Base-by-base conservation (phyloP, 2,797 vertebrate genomes). In the Austrolebias charrua region DNA sequence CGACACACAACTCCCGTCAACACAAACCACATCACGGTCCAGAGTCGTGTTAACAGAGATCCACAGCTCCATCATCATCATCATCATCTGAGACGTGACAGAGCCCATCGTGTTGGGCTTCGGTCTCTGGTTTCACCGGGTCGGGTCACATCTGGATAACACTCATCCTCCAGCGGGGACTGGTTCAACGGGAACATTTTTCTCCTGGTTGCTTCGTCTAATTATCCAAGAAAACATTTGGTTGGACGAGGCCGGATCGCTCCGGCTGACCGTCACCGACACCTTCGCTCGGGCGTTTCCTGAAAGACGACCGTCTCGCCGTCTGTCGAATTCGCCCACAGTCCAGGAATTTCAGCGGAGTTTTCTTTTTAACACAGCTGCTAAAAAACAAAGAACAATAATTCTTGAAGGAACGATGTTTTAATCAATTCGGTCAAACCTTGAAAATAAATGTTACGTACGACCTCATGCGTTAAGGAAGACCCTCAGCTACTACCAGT, bases 121-220 rank as follows among this genome's bases (percentile, higher is more conserved):
- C 35, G 29, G 42, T 18, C 50, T 29, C 51, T 42, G 46, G 60
- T 55, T 24, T 14, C 45, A 55, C 46, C 8, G 2, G 28, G 18
- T 6, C 51, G 43, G 31, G 50, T 72, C 18, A 84, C 84, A 89
- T 88, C 79, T 89, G 83, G 66, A 45, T 11, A 69, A 66, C 80
- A 81, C 70, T 76, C 55, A 58, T 73, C 16, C 78, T 83, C 69
- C 63, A 24, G 24, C 24, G 24, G 10, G 33, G 10, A 7, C 33
- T 35, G 24, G 3, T 75, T 73, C 82, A 84, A 84, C 75, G 75
- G 68, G 60, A 42, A 69, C 31, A 38, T 11, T 56, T 35, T 55
- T 43, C 46, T 45, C 57, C 45, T 58, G 28, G 24, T 31, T 42
- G 10, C 13, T 83, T 61, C 64, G 78, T 66, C 69, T 63, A 60